Evolutionary conservation across 2,888 invertebrate species (phyloP).

Genomic region (Antheraea yamamai): DNA sequence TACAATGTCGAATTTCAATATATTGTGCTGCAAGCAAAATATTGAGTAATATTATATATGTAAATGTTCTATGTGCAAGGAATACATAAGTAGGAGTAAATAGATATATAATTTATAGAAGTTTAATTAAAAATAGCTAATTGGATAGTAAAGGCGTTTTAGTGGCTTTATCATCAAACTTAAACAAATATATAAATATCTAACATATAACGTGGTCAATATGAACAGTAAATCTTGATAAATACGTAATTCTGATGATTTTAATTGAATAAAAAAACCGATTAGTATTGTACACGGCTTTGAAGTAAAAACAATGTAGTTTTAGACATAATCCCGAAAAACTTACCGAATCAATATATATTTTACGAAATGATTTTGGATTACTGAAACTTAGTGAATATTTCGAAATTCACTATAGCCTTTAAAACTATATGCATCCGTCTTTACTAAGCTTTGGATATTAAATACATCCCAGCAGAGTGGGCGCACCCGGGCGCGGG

Average conservation of each 20-base stretch:
- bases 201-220: not conserved
- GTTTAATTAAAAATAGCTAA: not conserved
- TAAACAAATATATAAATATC: not conserved
- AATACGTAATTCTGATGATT: not conserved
- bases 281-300: not conserved
- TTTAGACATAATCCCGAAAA: not conserved
- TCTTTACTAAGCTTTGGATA: slow-evolving; percentile 53
- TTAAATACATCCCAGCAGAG: slow-evolving; percentile 76
- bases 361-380: not conserved
- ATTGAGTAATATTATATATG: not conserved
- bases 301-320: not conserved
- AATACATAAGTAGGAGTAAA: not conserved
- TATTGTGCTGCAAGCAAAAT: slow-evolving; percentile 24
- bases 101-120: not conserved
- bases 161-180: not conserved
- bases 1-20: slow-evolving; percentile 57
- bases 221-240: not conserved
- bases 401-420: not conserved
- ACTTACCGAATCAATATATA: not conserved
- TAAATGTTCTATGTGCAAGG: too few species aligned
- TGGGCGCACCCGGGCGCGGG: slow-evolving; percentile 58
- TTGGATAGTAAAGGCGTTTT: not conserved
- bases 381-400: not conserved
- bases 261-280: not conserved
- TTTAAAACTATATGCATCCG: slow-evolving; percentile 24